A percentile compares a stretch with the other conserved stretches of the same genome.
Evolutionary conservation across 2,797 vertebrate genomes (phyloP).

Genomic region (Sandelia bainsii): DNA sequence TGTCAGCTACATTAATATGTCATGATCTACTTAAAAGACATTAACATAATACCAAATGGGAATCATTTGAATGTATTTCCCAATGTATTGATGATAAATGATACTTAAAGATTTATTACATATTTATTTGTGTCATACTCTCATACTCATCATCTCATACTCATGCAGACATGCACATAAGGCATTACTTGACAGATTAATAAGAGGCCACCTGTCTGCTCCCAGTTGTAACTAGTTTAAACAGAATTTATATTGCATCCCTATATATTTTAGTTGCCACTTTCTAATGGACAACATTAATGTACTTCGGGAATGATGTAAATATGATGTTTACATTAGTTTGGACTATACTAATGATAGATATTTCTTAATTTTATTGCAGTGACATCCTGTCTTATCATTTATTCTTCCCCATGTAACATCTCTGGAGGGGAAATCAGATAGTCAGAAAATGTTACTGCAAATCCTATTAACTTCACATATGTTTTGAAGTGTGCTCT

Average conservation of each 20-base stretch:
- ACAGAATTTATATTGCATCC: not conserved
- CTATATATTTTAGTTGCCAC: slow-evolving; percentile 4
- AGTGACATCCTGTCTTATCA: slow-evolving; percentile 2
- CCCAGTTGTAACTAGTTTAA: slow-evolving; percentile 1
- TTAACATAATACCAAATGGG: slow-evolving; percentile 8
- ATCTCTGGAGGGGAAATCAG: slow-evolving; percentile 24
- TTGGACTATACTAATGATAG: not conserved
- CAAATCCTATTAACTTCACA: slow-evolving; percentile 11
- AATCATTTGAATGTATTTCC: not conserved
- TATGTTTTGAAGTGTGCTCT: slow-evolving; percentile 25
- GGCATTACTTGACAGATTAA: slow-evolving; percentile 12
- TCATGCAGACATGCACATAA: not conserved
- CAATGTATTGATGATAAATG: not conserved
- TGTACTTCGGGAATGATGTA: slow-evolving; percentile 7
- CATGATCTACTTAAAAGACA: slow-evolving; percentile 15
- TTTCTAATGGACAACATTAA: not conserved
- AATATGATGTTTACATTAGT: not conserved
- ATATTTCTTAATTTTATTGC: slow-evolving; percentile 13
- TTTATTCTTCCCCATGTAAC: slow-evolving; percentile 24
- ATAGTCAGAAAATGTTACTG: slow-evolving; percentile 31
- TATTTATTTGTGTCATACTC: slow-evolving; percentile 13
- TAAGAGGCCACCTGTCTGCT: not conserved
- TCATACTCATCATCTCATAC: slow-evolving; percentile 6
- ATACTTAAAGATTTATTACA: slow-evolving; percentile 3
- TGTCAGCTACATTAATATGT: slow-evolving; percentile 6